Evolutionary conservation across 2,113 vertebrate species (phyloP), one percentile per base, ranked within the genome.

Genomic region (Xyliphius kryptos): DNA sequence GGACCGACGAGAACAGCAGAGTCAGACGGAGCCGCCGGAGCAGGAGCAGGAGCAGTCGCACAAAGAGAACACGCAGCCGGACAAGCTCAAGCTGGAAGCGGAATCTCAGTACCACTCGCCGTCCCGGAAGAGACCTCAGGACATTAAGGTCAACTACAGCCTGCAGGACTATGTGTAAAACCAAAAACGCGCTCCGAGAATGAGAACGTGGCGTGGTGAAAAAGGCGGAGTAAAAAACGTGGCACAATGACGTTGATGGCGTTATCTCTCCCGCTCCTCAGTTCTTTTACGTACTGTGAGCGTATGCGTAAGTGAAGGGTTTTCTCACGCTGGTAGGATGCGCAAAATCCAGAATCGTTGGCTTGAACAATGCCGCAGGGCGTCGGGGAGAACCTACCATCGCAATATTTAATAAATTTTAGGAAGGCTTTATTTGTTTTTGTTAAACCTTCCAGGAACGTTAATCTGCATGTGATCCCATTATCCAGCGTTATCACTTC

Each of bases 141-240:
- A 89, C 41, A 70, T 79, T 66, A 84, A 73, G 2, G 63, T 80
- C 17, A 88, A 82, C 37, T 91, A 95, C 79, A 85, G 77, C 74
- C 84, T 92, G 22, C 91, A 92, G 81, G 90, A 97, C 76, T 97
- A 97, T 0, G 93, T 97, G 36, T 97, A 80, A 86, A 51, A 59
- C 19, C 26, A 16, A 41, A 7, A 40, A 32, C 32, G 10, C n/a
- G 16, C 37, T 56, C 37, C 55, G 47, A 56, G 36, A 38, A 1
- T 1, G 50, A 68, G 61, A 68, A 36, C 50, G 19, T 16, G 36
- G 56, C 53, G 61, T 57, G 16, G n/a, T 46, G 56, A 47, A 55
- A 51, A 58, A 56, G 47, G 46, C 58, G 55, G 53, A 63, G 67
- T n/a, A n/a, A 63, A 60, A 68, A 55, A n/a, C 37, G 56, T 13